Evolutionary conservation across 1,140 invertebrate species (phyloP).

Genomic region (Armadillidium nasatum): DNA sequence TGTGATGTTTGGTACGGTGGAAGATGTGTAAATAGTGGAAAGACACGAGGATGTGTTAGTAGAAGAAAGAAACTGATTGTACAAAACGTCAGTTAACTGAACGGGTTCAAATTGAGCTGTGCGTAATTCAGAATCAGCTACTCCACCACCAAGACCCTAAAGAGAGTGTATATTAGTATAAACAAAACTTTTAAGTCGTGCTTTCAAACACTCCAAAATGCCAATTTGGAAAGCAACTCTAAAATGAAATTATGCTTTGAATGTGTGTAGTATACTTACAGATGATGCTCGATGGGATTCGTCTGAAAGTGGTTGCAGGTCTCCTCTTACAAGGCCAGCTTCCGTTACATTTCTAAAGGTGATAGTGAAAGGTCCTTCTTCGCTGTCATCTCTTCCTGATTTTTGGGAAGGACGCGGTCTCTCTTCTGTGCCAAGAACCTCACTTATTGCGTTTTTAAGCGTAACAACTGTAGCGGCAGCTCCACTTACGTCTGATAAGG

Average conservation of each 20-base stretch:
- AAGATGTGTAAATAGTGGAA: slow-evolving; percentile 16
- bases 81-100: slow-evolving; percentile 4
- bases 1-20: slow-evolving; percentile 22
- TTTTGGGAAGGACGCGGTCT: slow-evolving; percentile 26
- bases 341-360: slow-evolving; percentile 43
- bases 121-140: slow-evolving; percentile 12
- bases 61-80: slow-evolving; percentile 8
- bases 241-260: not conserved
- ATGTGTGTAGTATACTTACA: not conserved
- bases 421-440: slow-evolving; percentile 26
- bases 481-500: not conserved
- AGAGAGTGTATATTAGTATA: slow-evolving; percentile 11
- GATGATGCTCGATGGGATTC: not conserved
- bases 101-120: slow-evolving; percentile 8
- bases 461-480: slow-evolving; percentile 25
- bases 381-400: slow-evolving; percentile 28
- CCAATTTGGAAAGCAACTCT: slow-evolving; percentile 9
- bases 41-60: not conserved
- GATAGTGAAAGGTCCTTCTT: slow-evolving; percentile 42
- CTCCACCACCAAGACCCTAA: slow-evolving; percentile 10
- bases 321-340: slow-evolving; percentile 18
- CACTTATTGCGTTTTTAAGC: slow-evolving; percentile 33
- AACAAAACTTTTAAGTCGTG: not conserved
- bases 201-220: slow-evolving; percentile 10
- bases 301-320: not conserved